These are phyloP conservation scores for Olivierus martensii DNA, from an alignment of 1,140 invertebrate species.

Conservation along the genomic window DNA sequence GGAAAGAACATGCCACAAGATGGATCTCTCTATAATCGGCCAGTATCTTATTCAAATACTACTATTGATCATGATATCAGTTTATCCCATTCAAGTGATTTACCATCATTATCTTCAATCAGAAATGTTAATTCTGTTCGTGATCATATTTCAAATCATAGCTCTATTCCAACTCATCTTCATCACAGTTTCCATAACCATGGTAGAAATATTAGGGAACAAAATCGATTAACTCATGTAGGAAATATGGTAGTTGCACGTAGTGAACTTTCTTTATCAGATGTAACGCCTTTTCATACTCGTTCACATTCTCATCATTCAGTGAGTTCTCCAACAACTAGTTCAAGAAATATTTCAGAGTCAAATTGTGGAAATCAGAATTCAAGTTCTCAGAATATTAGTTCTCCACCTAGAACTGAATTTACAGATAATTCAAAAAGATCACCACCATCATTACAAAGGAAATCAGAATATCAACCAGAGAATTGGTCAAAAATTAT, in stretches of 20 bases:
- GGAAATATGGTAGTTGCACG: constrained; percentile 15
- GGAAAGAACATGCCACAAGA: no score
- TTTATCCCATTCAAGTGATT: no score
- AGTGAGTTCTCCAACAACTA: constrained; percentile 1
- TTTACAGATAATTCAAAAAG: neutral
- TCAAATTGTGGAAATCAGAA: neutral
- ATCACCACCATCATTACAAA: neutral
- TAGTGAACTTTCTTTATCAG: constrained; percentile 15
- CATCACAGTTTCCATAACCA: constrained; percentile 14
- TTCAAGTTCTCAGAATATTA: no score
- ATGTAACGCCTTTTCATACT: constrained; percentile 7
- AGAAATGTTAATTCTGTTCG: neutral
- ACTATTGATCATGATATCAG: no score
- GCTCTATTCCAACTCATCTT: constrained; percentile 6
- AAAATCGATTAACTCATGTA: constrained; percentile 7
- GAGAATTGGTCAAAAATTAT: no score
- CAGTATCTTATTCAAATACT: no score
- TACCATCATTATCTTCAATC: neutral
- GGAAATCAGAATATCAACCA: no score
- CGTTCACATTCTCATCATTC: constrained; percentile 14
- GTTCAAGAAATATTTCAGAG: neutral
- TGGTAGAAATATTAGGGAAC: neutral
- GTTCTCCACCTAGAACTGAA: no score
- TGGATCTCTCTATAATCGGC: no score
- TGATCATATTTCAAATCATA: neutral